Percentiles rank a stretch among this genome's conserved stretches.
Conservation (phyloP, 2,113 vertebrate species). For the Origma solitaria region DNA sequence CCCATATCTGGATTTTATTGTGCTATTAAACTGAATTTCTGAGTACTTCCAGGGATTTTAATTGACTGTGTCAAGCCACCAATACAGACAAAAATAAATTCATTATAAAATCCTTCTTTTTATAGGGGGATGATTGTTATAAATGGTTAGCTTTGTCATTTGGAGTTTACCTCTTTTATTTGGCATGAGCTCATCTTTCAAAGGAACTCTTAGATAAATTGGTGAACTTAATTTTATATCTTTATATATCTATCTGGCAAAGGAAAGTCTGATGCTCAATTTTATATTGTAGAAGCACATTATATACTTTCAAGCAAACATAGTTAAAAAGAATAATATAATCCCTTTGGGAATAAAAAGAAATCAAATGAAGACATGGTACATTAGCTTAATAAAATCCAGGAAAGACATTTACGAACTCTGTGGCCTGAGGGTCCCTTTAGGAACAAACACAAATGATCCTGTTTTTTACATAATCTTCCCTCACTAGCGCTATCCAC, state of each 20-base stretch:
- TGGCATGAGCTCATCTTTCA: not conserved
- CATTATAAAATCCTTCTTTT: not conserved
- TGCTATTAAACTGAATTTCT: not conserved
- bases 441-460: conserved; percentile 17
- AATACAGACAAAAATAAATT: not conserved
- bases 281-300: not conserved
- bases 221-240: not conserved
- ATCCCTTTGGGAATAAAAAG: not conserved
- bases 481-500: not conserved
- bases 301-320: not conserved
- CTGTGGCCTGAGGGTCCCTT: not conserved
- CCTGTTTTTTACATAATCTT: not conserved
- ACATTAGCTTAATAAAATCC: conserved; percentile 47
- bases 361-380: conserved; percentile 32
- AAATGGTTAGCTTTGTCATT: not conserved
- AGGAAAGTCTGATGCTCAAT: not conserved
- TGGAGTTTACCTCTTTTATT: not conserved
- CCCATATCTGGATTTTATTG: not conserved
- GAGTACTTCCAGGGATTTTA: not conserved
- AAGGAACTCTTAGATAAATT: not conserved
- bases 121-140: not conserved
- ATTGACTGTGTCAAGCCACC: not conserved
- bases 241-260: not conserved
- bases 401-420: not conserved
- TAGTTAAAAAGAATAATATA: not conserved